Percentiles rank a stretch among this genome's conserved stretches.
These are phyloP conservation scores for Trichosurus vulpecula DNA, from an alignment of 2,797 vertebrate genomes.

Conservation along the genomic window DNA sequence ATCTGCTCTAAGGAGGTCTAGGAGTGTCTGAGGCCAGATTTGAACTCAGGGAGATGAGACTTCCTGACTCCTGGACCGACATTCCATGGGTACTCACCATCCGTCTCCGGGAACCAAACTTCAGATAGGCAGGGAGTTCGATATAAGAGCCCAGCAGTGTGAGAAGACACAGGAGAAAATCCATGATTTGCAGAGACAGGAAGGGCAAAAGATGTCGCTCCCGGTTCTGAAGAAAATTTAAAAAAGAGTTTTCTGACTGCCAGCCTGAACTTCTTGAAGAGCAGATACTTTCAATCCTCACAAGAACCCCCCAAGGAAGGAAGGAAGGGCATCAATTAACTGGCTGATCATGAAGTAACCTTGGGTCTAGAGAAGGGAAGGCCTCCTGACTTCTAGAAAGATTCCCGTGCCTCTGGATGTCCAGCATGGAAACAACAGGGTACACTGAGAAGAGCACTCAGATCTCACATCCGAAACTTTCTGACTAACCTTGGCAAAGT, in stretches of 20 bases:
- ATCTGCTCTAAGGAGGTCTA: no score
- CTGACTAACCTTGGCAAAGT: not conserved
- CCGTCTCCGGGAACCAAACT: constrained; percentile 67
- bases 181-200: constrained; percentile 85
- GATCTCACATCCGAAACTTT: not conserved
- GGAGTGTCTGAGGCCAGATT: no score
- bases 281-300: not conserved
- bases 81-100: constrained; percentile 77
- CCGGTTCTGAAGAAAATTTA: constrained; percentile 77
- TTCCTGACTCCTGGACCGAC: no score
- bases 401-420: not conserved
- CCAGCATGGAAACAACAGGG: not conserved
- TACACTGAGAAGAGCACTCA: not conserved
- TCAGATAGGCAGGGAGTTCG: constrained; percentile 80
- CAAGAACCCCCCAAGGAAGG: not conserved
- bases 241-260: not conserved
- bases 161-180: constrained; percentile 85
- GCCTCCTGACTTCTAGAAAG: not conserved
- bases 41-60: no score
- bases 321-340: not conserved
- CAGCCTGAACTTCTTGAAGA: not conserved
- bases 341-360: not conserved
- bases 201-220: constrained; percentile 86
- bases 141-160: constrained; percentile 83
- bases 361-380: not conserved